These are phyloP conservation scores for Diachrysia chrysitis DNA, from an alignment of 2,888 invertebrate genomes.

Conservation along the genomic window DNA sequence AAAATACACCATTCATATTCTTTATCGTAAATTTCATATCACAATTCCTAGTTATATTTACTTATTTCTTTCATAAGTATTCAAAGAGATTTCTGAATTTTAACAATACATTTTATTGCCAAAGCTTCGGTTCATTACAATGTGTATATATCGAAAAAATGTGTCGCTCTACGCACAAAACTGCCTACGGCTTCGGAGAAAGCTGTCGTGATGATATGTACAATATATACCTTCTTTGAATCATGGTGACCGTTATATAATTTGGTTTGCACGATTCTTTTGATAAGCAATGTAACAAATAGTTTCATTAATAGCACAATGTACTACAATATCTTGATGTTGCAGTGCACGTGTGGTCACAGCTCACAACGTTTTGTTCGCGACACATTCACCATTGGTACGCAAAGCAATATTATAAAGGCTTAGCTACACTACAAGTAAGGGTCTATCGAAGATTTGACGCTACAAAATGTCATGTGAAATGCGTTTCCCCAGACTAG, in stretches of 20 bases:
- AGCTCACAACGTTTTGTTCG: conserved; percentile 29
- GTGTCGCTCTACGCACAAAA: neutral
- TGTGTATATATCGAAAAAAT: neutral
- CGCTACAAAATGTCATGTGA: too few relatives aligned
- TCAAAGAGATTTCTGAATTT: too few relatives aligned
- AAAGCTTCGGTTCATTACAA: too few relatives aligned
- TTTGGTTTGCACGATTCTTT: conserved; percentile 24
- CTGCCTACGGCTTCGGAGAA: neutral
- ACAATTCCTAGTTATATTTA: too few relatives aligned
- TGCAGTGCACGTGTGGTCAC: conserved; percentile 41
- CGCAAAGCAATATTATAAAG: neutral
- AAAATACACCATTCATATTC: neutral
- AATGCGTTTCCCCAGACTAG: too few relatives aligned
- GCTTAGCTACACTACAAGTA: conserved; percentile 19
- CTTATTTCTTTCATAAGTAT: too few relatives aligned
- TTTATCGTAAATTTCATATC: neutral
- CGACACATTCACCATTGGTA: conserved; percentile 24
- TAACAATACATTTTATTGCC: too few relatives aligned
- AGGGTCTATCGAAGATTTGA: neutral
- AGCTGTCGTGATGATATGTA: neutral
- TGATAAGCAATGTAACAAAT: conserved; percentile 42
- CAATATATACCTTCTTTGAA: neutral
- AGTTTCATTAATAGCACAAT: conserved; percentile 44
- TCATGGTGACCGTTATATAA: conserved; percentile 24
- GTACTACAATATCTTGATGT: conserved; percentile 11